phyloP scores from a whole-genome alignment of 1,140 invertebrate genomes.

The Bombyx mori region ASM3026992v2 NC_085119.1:8803001-8803500 shows the following conservation, averaged over 20 bases:
- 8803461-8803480: background rate
- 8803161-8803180: conserved; percentile 1
- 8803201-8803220: no score
- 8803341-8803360: no score
- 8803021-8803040: conserved; percentile 71
- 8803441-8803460: background rate
- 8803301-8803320: no score
- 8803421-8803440: background rate
- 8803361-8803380: no score
- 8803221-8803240: no score
- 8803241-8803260: no score
- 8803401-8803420: no score
- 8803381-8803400: no score
- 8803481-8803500: conserved; percentile 29
- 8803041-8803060: conserved; percentile 35
- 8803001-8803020: conserved; percentile 72
- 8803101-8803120: conserved; percentile 15
- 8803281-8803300: no score
- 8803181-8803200: background rate
- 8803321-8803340: no score
- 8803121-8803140: conserved; percentile 1
- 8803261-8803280: no score
- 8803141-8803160: no score
- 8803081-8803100: conserved; percentile 13
- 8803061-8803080: conserved; percentile 40